A percentile compares a stretch with the other conserved stretches of the same genome.
Evolutionary conservation across 2,797 vertebrate species (phyloP).

Genomic region (Ptychobarbus kaznakovi): DNA sequence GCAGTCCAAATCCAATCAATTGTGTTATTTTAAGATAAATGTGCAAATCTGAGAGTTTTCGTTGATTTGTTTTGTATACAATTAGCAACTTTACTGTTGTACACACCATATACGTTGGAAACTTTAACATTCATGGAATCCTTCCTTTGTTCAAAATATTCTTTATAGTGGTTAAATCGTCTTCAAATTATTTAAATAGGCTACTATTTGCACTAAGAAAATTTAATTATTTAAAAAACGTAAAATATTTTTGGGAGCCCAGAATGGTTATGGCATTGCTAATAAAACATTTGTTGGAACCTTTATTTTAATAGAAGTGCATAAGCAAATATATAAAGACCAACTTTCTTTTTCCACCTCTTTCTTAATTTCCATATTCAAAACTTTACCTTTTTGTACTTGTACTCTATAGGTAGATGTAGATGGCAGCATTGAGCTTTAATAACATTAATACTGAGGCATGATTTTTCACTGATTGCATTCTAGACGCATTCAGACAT

Average conservation of each 20-base stretch:
- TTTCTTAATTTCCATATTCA: neutral
- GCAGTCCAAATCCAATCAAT: slow-evolving; percentile 21
- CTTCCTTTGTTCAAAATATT: neutral
- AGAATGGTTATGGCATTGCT: too few species aligned
- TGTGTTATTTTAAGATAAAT: slow-evolving; percentile 34
- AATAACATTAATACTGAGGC: neutral
- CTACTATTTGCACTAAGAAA: neutral
- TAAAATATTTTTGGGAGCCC: neutral
- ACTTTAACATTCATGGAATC: neutral
- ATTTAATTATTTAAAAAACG: too few species aligned
- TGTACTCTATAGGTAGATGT: neutral
- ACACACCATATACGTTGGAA: neutral
- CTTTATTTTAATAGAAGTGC: neutral
- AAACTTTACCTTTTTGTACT: neutral
- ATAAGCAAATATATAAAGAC: neutral
- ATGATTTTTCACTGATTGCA: neutral
- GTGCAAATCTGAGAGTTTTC: slow-evolving; percentile 2
- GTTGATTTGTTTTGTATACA: slow-evolving; percentile 8
- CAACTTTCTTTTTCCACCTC: neutral
- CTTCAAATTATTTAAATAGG: neutral
- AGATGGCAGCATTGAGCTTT: neutral
- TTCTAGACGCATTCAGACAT: neutral
- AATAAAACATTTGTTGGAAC: neutral
- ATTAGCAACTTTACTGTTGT: neutral
- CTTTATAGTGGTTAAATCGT: neutral